These are phyloP conservation scores for Octopus sinensis DNA, from an alignment of 1,140 invertebrate genomes.

Conservation along the genomic window DNA sequence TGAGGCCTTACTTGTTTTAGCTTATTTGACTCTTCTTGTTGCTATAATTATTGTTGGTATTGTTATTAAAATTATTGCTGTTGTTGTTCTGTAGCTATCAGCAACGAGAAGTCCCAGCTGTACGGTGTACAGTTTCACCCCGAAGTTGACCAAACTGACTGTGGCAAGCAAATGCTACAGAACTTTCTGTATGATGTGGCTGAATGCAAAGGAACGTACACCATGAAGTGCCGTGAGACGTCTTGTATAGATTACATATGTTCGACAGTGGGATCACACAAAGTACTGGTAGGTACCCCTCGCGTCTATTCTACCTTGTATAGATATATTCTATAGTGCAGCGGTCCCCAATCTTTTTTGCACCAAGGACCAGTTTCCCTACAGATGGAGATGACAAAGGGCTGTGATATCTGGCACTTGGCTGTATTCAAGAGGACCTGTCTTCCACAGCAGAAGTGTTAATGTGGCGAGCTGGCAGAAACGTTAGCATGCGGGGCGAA, in stretches of 20 bases:
- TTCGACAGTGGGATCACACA: conserved; percentile 83
- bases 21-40: no score
- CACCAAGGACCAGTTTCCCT: no score
- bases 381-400: no score
- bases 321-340: neutral
- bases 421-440: no score
- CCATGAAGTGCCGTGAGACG: conserved; percentile 81
- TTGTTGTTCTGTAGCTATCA: conserved; percentile 67
- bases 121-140: conserved; percentile 97
- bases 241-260: conserved; percentile 91
- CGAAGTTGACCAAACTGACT: conserved; percentile 83
- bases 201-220: conserved; percentile 82
- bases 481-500: no score
- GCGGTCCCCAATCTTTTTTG: no score
- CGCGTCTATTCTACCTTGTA: neutral
- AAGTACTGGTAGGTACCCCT: conserved; percentile 78
- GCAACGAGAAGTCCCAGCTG: conserved; percentile 82
- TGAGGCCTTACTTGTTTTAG: no score
- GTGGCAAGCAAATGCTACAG: conserved; percentile 86
- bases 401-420: no score
- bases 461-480: no score
- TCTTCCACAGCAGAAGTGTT: no score
- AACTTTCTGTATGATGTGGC: conserved; percentile 94
- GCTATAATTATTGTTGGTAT: no score
- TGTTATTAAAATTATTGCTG: no score